phyloP scores from a whole-genome alignment of 1,140 invertebrate genomes.

The Drosophila micromelanica region DNA sequence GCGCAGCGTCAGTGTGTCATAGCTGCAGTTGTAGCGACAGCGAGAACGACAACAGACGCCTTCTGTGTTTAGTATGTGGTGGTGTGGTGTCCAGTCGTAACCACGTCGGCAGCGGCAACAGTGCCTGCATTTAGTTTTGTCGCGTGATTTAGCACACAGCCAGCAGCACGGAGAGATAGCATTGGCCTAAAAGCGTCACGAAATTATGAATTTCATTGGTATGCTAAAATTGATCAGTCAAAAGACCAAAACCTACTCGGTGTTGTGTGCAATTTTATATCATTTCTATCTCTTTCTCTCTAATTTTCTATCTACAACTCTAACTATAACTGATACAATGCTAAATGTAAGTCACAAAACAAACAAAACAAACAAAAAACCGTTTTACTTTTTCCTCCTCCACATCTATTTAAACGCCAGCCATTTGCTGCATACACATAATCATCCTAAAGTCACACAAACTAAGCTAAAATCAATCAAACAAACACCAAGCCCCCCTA shows the following conservation, averaged over 20 bases:
- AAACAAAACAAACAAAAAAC: too few species aligned
- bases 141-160: slow-evolving; percentile 46
- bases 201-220: slow-evolving; percentile 85
- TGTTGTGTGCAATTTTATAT: slow-evolving; percentile 49
- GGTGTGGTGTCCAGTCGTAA: slow-evolving; percentile 12
- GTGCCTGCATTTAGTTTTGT: slow-evolving; percentile 52
- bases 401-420: background rate
- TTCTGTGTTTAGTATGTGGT: background rate
- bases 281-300: slow-evolving; percentile 30
- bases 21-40: slow-evolving; percentile 35
- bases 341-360: slow-evolving; percentile 61
- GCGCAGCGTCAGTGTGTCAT: slow-evolving; percentile 53
- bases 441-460: background rate
- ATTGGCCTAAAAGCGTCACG: slow-evolving; percentile 79
- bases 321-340: slow-evolving; percentile 47
- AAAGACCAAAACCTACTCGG: background rate
- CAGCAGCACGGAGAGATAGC: slow-evolving; percentile 81
- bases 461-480: slow-evolving; percentile 66
- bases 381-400: too few species aligned
- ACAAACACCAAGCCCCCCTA: background rate
- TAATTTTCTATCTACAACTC: slow-evolving; percentile 21
- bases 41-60: slow-evolving; percentile 2
- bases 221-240: slow-evolving; percentile 46
- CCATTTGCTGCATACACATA: slow-evolving; percentile 1
- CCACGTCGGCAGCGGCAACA: slow-evolving; percentile 46